A percentile compares a stretch with the other conserved stretches of the same genome.
Evolutionary conservation across 2,113 vertebrate genomes (phyloP).

Genomic region (Anas platyrhynchos): DNA sequence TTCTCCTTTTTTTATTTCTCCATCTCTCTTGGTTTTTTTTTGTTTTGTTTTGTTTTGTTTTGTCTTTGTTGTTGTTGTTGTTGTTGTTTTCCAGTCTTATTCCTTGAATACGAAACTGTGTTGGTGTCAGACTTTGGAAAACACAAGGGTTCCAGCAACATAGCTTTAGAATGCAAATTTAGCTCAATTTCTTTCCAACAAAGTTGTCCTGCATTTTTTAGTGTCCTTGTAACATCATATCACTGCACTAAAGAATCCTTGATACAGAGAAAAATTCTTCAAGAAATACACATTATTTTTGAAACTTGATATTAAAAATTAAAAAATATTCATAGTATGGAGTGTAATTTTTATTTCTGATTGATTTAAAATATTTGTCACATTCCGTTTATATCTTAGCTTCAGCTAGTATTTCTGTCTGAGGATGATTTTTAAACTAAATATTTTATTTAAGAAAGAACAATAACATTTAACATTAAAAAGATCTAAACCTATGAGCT

Average conservation of each 20-base stretch:
- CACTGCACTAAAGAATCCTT: neutral
- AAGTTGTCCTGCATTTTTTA: neutral
- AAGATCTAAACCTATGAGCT: neutral
- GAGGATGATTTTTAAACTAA: neutral
- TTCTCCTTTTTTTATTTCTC: neutral
- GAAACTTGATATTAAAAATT: neutral
- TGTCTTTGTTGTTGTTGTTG: neutral
- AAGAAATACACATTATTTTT: neutral
- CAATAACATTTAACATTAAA: neutral
- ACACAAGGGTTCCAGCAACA: neutral
- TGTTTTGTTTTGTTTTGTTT: no score
- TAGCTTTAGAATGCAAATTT: neutral
- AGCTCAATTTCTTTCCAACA: neutral
- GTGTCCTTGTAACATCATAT: neutral
- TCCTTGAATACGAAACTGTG: neutral
- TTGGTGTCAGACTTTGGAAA: neutral
- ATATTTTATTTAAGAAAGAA: neutral
- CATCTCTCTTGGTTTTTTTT: accelerated
- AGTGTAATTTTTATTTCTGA: neutral
- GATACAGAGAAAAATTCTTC: neutral
- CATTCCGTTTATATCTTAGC: neutral
- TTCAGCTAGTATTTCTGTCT: neutral
- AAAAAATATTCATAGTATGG: neutral
- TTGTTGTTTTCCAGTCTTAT: neutral
- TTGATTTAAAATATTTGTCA: neutral